phyloP scores from a whole-genome alignment of 2,113 vertebrate species.

The Callithrix jacchus region DNA sequence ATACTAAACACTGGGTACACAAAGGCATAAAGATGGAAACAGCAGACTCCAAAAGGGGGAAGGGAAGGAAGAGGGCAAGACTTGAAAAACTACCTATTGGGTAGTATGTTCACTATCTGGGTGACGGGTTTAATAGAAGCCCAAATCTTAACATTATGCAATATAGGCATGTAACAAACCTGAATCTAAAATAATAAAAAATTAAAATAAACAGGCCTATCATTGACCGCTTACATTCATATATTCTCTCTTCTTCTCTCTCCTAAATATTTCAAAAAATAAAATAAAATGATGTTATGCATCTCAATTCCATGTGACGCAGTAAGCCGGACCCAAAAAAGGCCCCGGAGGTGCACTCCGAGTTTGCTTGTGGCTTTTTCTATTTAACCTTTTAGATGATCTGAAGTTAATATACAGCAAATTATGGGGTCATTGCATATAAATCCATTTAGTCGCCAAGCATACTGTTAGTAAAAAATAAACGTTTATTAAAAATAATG shows the following conservation, averaged over 20 bases:
- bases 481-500: background rate
- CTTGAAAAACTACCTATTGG: too few species aligned
- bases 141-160: too few species aligned
- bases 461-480: background rate
- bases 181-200: too few species aligned
- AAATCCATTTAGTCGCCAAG: slow-evolving; percentile 30
- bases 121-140: too few species aligned
- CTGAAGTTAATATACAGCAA: slow-evolving; percentile 57
- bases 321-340: slow-evolving; percentile 24
- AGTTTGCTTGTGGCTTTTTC: slow-evolving; percentile 54
- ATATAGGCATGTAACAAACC: too few species aligned
- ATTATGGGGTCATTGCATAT: background rate
- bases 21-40: too few species aligned
- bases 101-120: too few species aligned
- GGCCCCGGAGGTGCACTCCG: background rate
- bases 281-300: slow-evolving; percentile 7
- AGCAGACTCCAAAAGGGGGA: too few species aligned
- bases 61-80: too few species aligned
- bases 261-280: slow-evolving; percentile 23
- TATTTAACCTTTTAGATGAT: slow-evolving; percentile 57
- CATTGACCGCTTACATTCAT: background rate
- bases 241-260: background rate
- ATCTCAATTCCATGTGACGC: slow-evolving; percentile 38
- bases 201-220: background rate
- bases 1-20: too few species aligned